Percentiles rank a stretch among this genome's conserved stretches.
Conservation (phyloP, 2,113 vertebrate species). For the Ibidorhyncha struthersii region DNA sequence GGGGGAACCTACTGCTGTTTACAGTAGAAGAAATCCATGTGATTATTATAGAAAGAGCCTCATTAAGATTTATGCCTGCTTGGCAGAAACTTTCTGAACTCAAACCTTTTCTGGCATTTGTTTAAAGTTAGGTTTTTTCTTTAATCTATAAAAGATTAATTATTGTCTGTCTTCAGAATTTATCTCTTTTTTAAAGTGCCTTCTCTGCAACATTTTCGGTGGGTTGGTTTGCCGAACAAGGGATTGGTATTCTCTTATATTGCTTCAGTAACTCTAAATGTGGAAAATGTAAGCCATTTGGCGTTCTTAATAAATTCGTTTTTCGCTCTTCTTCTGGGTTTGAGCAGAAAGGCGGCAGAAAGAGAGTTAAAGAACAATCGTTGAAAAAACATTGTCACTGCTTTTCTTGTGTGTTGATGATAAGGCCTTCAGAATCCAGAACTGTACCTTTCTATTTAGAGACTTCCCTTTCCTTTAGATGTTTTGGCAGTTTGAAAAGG, state of each 20-base stretch:
- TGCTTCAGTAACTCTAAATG: background rate
- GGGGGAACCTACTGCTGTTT: background rate
- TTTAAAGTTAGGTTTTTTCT: background rate
- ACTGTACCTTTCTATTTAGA: slow-evolving; percentile 11
- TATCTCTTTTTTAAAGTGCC: background rate
- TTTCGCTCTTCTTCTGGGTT: background rate
- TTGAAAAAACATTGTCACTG: background rate
- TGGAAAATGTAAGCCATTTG: background rate
- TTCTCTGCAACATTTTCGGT: background rate
- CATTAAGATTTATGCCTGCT: background rate
- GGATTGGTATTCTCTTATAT: background rate
- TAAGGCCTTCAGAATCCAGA: background rate
- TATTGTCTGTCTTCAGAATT: background rate
- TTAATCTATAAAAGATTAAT: background rate
- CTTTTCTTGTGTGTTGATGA: background rate
- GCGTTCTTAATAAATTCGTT: background rate
- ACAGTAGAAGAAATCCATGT: background rate
- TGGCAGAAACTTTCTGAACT: background rate
- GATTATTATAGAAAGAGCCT: background rate
- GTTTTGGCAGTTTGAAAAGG: background rate
- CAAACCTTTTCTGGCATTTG: background rate
- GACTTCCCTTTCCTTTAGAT: slow-evolving; percentile 30
- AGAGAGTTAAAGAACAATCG: background rate
- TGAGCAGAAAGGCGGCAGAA: background rate
- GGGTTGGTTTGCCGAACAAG: background rate